Conservation (phyloP, 2,888 invertebrate species). For the Luperina testacea region DNA sequence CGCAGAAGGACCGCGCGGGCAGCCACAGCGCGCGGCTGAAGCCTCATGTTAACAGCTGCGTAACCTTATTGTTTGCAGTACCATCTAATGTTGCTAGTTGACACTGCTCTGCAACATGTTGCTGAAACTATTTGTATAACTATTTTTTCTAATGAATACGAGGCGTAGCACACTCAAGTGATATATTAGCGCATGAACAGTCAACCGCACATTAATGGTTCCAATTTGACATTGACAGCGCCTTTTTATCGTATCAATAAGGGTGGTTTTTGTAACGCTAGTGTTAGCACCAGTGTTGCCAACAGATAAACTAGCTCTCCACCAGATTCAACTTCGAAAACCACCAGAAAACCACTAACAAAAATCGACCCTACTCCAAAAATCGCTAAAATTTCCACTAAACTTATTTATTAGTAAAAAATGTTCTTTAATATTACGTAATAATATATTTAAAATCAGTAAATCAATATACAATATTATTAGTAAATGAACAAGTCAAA, state of each 20-base stretch:
- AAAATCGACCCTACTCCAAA: too few species aligned
- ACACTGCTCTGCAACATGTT: neutral
- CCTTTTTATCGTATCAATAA: neutral
- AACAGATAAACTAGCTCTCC: too few species aligned
- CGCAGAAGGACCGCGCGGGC: conserved; percentile 35
- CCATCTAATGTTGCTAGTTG: too few species aligned
- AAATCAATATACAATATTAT: too few species aligned
- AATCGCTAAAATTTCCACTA: too few species aligned
- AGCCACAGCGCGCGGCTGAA: neutral
- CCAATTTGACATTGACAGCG: neutral
- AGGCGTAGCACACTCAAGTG: neutral
- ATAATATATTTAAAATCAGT: too few species aligned
- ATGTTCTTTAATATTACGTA: too few species aligned
- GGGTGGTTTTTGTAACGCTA: neutral
- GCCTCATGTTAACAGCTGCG: neutral
- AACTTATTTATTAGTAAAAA: too few species aligned
- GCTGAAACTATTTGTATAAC: neutral
- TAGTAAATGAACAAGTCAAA: too few species aligned
- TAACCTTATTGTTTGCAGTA: neutral
- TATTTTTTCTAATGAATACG: conserved; percentile 3
- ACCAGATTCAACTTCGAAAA: too few species aligned
- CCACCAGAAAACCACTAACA: too few species aligned
- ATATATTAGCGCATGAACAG: neutral
- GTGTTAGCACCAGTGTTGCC: too few species aligned
- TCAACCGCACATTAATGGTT: neutral